These are phyloP conservation scores for Drosophila yooni DNA, from an alignment of 2,888 invertebrate species.

Conservation along the genomic window DNA sequence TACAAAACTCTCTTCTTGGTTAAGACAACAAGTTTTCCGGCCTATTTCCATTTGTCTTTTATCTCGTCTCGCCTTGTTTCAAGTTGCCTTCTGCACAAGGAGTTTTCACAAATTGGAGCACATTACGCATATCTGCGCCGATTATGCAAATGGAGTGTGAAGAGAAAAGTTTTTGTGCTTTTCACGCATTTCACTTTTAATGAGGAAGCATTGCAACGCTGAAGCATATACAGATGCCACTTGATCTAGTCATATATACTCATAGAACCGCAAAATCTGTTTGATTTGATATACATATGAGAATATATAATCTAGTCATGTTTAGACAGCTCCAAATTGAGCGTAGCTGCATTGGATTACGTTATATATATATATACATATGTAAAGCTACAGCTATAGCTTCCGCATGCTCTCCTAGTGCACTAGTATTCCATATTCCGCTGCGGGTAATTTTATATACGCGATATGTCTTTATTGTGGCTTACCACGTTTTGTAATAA, in stretches of 20 bases:
- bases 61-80: not conserved
- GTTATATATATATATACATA: not conserved
- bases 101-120: slow-evolving; percentile 3
- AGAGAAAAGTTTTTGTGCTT: not conserved
- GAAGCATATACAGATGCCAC: not conserved
- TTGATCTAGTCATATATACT: not conserved
- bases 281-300: slow-evolving; percentile 12
- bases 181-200: not conserved
- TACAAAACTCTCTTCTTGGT: not conserved
- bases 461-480: slow-evolving; percentile 63
- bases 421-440: slow-evolving; percentile 9
- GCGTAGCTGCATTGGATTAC: slow-evolving; percentile 24
- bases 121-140: slow-evolving; percentile 1
- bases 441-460: slow-evolving; percentile 47
- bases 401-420: slow-evolving; percentile 41
- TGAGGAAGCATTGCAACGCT: not conserved
- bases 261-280: slow-evolving; percentile 17
- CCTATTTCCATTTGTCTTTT: not conserved
- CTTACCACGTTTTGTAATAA: slow-evolving; percentile 79
- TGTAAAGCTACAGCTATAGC: not conserved
- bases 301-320: slow-evolving; percentile 1
- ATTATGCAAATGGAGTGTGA: slow-evolving; percentile 19
- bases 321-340: slow-evolving; percentile 18
- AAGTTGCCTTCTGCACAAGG: slow-evolving; percentile 2
- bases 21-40: not conserved